Base-by-base conservation (phyloP, 2,888 invertebrate genomes). In the Tetheella fluctuosa region DNA sequence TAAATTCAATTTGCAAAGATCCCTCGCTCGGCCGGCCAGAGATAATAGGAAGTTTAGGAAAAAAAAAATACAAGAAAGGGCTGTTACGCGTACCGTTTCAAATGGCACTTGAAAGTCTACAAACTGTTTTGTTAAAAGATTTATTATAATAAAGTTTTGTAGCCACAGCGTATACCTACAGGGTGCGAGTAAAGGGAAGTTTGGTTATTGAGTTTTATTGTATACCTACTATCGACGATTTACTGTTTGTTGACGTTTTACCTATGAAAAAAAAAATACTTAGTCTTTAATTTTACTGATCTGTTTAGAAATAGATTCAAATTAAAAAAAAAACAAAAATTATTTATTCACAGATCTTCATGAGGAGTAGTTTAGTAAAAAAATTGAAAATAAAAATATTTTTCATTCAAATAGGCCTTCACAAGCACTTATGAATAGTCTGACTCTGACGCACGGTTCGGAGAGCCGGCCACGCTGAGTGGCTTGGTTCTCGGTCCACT, bases 1-100 rank as follows among this genome's bases (percentile, higher is more conserved):
- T 64, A 65, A 69, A 72, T 72, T 72, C 68, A 70, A 70, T 72
- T 70, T 70, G 54, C 56, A 55, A 57, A 64, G 65, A 59, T 62
- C 54, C 63, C 61, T 60, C 61, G 60, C 28, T 58, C 58, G 60
- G 57, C 54, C 48, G 61, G 59, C 37, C 59, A 57, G 55, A 64
- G 67, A 67, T 68, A 70, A 68, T 69, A 68, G 66, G 64, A 67
- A 69, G 67, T 65, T 69, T 70, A 64, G 54, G 42, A 55, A 53
- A 54, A 52, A 58, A 53, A 57, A 34, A 59, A 53, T 59, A 54
- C 52, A 25, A 54, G 53, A 30, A 42, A 23, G 42, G 57, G 34
- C 56, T 61, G 54, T 42, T 53, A 12, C 48, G 42, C 54, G 48
- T 34, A 42, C 52, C 54, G 62, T 59, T 57, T 57, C 53, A 25